These are phyloP conservation scores for Magallana gigas DNA, from an alignment of 1,140 invertebrate species.

Conservation along the genomic window DNA sequence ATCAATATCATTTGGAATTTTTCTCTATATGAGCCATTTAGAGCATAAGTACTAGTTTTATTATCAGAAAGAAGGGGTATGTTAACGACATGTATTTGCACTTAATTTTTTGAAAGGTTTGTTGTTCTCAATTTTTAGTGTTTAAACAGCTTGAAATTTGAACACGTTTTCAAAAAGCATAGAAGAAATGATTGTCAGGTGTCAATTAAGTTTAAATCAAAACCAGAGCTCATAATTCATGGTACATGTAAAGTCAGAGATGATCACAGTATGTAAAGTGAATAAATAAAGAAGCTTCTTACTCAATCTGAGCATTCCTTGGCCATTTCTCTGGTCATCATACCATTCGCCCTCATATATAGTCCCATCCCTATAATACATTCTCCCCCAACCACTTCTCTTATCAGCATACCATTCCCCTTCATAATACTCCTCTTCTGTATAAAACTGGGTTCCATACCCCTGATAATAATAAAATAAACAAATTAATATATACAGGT, in stretches of 20 bases:
- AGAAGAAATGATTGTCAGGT: neutral
- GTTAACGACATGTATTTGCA: too few relatives aligned
- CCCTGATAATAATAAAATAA: conserved; percentile 65
- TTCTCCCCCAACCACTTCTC: conserved; percentile 79
- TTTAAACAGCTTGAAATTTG: neutral
- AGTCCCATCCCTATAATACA: conserved; percentile 79
- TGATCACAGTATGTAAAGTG: too few relatives aligned
- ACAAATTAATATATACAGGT: neutral
- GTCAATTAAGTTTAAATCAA: neutral
- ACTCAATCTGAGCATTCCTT: conserved; percentile 79
- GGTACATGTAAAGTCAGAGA: too few relatives aligned
- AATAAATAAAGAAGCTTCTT: conserved; percentile 46
- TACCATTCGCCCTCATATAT: conserved; percentile 81
- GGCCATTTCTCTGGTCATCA: conserved; percentile 78
- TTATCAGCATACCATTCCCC: conserved; percentile 80
- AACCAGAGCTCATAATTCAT: too few relatives aligned
- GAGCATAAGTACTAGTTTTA: too few relatives aligned
- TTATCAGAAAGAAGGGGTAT: too few relatives aligned
- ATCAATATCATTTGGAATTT: neutral
- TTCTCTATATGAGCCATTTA: too few relatives aligned
- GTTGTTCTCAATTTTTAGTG: neutral
- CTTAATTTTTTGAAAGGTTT: neutral
- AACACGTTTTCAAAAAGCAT: too few relatives aligned
- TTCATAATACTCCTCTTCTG: conserved; percentile 78
- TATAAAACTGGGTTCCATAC: conserved; percentile 79